These are phyloP conservation scores for Acanthaster planci DNA, from an alignment of 35 echinoderm and acorn worm genomes.

Conservation along the genomic window DNA sequence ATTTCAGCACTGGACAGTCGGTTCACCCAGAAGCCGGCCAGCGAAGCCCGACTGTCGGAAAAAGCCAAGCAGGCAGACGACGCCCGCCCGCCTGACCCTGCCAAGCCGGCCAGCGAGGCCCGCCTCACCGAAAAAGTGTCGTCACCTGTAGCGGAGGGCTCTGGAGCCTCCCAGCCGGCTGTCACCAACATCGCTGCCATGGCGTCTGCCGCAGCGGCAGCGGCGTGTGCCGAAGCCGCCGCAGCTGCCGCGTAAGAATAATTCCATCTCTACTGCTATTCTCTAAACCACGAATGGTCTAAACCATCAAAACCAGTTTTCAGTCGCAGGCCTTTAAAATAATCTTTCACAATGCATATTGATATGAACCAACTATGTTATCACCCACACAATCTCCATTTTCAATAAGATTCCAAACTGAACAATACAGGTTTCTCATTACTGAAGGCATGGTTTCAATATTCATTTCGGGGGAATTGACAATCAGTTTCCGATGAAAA, in stretches of 20 bases:
- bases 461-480: too few relatives aligned
- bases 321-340: too few relatives aligned
- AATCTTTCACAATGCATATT: too few relatives aligned
- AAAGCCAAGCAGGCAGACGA: not conserved
- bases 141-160: not conserved
- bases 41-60: not conserved
- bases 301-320: too few relatives aligned
- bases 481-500: too few relatives aligned
- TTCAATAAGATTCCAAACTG: too few relatives aligned
- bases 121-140: not conserved
- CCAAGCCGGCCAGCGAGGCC: not conserved
- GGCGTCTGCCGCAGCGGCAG: conserved; percentile 30
- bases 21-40: conserved; percentile 40
- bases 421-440: too few relatives aligned
- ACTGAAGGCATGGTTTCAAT: too few relatives aligned
- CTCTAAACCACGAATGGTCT: too few relatives aligned
- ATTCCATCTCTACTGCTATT: too few relatives aligned
- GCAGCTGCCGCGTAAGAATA: not conserved
- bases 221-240: conserved; percentile 34
- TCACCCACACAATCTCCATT: too few relatives aligned
- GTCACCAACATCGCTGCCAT: not conserved
- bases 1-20: conserved; percentile 55
- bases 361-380: too few relatives aligned
- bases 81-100: not conserved
- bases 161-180: not conserved